Percentiles rank a stretch among this genome's conserved stretches.
Evolutionary conservation across 2,113 vertebrate genomes (phyloP).

Genomic region (Perca fluviatilis): DNA sequence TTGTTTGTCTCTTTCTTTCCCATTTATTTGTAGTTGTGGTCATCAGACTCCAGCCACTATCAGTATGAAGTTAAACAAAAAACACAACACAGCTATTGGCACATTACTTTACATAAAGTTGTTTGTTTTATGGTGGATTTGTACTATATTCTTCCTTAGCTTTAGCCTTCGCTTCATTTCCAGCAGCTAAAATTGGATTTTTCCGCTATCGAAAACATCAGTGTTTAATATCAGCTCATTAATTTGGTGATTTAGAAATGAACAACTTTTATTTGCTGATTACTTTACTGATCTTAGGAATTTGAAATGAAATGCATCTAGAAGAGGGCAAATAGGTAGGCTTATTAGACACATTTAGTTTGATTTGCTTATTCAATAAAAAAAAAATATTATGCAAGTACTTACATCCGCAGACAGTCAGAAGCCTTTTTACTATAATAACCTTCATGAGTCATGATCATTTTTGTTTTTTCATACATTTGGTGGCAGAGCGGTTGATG

Average conservation of each 20-base stretch:
- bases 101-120: not conserved
- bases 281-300: not conserved
- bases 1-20: not conserved
- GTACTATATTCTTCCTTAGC: not conserved
- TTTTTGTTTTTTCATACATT: conserved; percentile 55
- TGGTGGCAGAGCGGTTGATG: conserved; percentile 56
- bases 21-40: conserved; percentile 34
- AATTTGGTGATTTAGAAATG: not conserved
- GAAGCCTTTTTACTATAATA: conserved; percentile 3
- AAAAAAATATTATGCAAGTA: not conserved
- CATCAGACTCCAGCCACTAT: conserved; percentile 42
- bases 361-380: not conserved
- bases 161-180: not conserved
- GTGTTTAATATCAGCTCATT: not conserved
- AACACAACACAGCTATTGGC: not conserved
- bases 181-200: not conserved
- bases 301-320: not conserved
- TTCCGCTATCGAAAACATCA: not conserved
- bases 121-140: not conserved
- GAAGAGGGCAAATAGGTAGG: not conserved
- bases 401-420: conserved; percentile 43
- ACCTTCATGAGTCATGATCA: conserved; percentile 16
- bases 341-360: not conserved
- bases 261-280: not conserved
- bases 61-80: conserved; percentile 25